phyloP scores from a whole-genome alignment of 2,888 invertebrate species.

The Torymus tubicola region DNA sequence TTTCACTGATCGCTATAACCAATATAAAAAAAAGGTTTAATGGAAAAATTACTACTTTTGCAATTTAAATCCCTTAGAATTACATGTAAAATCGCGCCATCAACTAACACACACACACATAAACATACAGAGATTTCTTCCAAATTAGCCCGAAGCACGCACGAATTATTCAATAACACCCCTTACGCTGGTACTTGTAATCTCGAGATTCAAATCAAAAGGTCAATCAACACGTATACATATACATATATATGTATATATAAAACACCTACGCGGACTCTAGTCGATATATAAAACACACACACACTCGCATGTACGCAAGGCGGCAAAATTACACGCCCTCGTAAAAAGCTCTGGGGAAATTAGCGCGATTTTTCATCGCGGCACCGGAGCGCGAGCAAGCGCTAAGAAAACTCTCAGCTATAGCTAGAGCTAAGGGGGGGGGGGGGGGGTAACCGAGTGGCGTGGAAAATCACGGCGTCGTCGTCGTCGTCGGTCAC shows the following conservation, averaged over 20 bases:
- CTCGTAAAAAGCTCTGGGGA: constrained; percentile 59
- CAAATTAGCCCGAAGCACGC: background rate
- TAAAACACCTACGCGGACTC: background rate
- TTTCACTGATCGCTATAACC: no score
- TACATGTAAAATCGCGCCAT: no score
- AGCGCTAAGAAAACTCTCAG: constrained; percentile 1
- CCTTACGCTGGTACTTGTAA: background rate
- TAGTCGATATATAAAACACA: background rate
- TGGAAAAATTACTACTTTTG: no score
- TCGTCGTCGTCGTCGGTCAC: background rate
- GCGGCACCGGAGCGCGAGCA: background rate
- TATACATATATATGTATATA: no score
- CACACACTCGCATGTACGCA: background rate
- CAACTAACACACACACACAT: no score
- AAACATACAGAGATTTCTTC: no score
- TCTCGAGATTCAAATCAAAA: background rate
- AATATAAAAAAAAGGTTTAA: no score
- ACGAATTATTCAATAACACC: background rate
- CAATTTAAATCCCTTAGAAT: no score
- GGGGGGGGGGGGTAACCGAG: no score
- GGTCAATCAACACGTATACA: background rate
- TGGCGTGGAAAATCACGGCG: background rate
- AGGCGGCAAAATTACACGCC: constrained; percentile 18
- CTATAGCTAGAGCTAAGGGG: no score
- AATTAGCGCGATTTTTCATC: constrained; percentile 61